Percentiles rank a stretch among this genome's conserved stretches.
phyloP scores from a whole-genome alignment of 2,113 vertebrate species.

The Myotis lucifugus region DNA sequence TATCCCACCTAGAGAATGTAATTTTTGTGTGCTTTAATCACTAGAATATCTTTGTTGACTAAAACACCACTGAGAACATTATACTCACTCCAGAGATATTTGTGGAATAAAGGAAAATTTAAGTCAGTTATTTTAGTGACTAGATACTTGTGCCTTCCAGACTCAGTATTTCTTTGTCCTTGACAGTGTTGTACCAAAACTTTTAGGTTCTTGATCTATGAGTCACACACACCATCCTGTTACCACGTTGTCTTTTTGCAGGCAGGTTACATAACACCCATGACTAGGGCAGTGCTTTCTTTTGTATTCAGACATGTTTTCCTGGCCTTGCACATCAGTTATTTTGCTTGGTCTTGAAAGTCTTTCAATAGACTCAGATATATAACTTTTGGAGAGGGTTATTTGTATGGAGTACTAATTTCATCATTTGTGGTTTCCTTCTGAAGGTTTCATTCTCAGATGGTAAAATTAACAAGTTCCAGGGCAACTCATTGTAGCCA shows the following conservation, averaged over 20 bases:
- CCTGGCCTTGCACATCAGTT: background rate
- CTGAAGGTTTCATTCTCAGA: constrained; percentile 40
- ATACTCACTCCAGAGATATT: background rate
- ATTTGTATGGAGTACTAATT: constrained; percentile 53
- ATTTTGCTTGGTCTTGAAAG: background rate
- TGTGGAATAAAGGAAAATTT: background rate
- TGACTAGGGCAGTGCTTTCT: background rate
- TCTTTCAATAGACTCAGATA: background rate
- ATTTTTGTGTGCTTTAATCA: background rate
- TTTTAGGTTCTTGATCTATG: background rate
- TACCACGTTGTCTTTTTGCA: background rate
- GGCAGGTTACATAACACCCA: background rate
- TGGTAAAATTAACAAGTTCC: constrained; percentile 57
- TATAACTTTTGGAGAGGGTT: background rate
- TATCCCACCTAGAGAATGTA: background rate
- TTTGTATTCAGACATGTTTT: constrained; percentile 47
- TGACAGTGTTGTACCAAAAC: background rate
- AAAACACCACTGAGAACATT: background rate
- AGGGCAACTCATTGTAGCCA: constrained; percentile 1
- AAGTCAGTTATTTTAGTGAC: background rate
- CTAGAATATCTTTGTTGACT: background rate
- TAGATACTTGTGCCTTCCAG: background rate
- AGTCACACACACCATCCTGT: background rate
- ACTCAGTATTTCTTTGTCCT: background rate
- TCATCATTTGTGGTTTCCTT: constrained; percentile 49